Base-by-base conservation (phyloP, 1,140 invertebrate species). In the Achroia grisella region DNA sequence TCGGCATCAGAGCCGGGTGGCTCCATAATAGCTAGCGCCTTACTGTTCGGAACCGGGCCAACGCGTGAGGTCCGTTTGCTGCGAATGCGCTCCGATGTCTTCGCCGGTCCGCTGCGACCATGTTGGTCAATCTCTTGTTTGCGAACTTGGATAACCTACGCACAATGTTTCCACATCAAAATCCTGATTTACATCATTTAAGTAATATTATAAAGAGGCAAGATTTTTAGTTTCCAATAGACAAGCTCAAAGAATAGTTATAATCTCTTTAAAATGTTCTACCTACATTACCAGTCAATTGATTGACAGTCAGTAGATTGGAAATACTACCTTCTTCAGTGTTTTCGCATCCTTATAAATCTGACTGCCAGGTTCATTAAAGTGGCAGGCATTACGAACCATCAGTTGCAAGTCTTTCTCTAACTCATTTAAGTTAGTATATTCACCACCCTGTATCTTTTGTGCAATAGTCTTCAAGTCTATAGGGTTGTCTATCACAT, bases 331-430 rank as follows among this genome's bases (percentile, higher is more conserved):
- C 76, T 95, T 97, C 67, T 95, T 95, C 33, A 98, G 76, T 9
- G 92, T 86, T 74, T 96, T 96, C 0, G 97, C 97, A 87, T 98
- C 95, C 82, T 97, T 98, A 71, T 98, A 99, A 58, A 99, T 98
- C 72, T 94, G 92, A 2, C 97, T 98, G 0, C 96, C 96, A 0
- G 98, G 96, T 73, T 98, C 97, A 81, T 99, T 99, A 70, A 98
- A 99, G 4, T 91, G 88, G 71, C 96, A 98, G 0, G 98, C 98
- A 87, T 99, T 99, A 52, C 93, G 93, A 29, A 95, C 94, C 93
- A 99, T 97, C 11, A 96, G 86, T 52, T 94, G 72, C 5, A 99
- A 78, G 87, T 99, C 98, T 44, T 92, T 92, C 75, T 99, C 97
- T 87, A 99, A 88, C 34, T 97, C 95, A 36, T 87, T 82, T 8